Conservation (phyloP, 2,797 vertebrate genomes). For the Synaphobranchus kaupii region DNA sequence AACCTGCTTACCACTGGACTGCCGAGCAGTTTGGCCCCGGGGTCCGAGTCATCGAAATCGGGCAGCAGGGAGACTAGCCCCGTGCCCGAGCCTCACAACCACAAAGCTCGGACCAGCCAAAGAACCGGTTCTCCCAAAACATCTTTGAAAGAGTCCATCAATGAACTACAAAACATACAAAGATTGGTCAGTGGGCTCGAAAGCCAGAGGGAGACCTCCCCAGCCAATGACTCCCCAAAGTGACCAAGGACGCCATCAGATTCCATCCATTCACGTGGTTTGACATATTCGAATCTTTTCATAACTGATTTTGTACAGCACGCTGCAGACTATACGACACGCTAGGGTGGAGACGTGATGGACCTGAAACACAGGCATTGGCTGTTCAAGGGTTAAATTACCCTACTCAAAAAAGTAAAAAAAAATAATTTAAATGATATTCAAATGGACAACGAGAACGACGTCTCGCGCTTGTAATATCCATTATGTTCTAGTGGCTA, state of each 20-base stretch:
- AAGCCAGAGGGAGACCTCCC: conserved; percentile 85
- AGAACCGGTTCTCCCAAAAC: conserved; percentile 82
- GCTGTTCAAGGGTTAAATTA: conserved; percentile 15
- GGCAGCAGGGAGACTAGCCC: conserved; percentile 88
- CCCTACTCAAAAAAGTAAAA: background rate
- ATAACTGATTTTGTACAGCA: conserved; percentile 80
- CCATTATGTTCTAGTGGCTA: conserved; percentile 43
- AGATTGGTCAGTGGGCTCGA: conserved; percentile 97
- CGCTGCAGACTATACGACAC: conserved; percentile 68
- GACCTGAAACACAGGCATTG: conserved; percentile 11
- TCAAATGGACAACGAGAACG: conserved; percentile 44
- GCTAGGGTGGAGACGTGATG: conserved; percentile 29
- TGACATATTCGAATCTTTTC: conserved; percentile 61
- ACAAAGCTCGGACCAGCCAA: conserved; percentile 73
- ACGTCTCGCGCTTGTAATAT: conserved; percentile 39
- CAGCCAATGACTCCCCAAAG: conserved; percentile 84
- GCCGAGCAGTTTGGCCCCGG: conserved; percentile 69
- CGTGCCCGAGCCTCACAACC: conserved; percentile 80
- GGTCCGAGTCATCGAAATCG: conserved; percentile 84
- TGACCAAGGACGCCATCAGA: conserved; percentile 59
- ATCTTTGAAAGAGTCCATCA: conserved; percentile 89
- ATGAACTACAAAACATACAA: conserved; percentile 97
- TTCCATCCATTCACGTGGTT: conserved; percentile 69
- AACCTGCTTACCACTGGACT: conserved; percentile 84
- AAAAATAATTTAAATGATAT: conserved; percentile 31